Percentiles rank a stretch among this genome's conserved stretches.
Conservation (phyloP, 2,797 vertebrate genomes). For the Eptatretus atami region DNA sequence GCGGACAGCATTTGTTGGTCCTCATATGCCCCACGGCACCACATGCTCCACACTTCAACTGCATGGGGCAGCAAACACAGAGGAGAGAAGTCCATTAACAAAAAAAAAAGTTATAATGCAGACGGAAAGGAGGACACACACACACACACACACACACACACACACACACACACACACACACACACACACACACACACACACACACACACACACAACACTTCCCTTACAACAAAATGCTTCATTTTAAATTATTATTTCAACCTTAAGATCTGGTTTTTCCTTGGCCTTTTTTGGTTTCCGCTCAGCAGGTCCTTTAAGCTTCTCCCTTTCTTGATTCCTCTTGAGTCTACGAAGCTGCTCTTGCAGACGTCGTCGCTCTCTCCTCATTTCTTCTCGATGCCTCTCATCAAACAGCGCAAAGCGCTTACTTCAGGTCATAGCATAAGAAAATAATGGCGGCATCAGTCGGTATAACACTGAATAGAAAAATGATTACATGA, state of each 20-base stretch:
- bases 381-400: slow-evolving; percentile 89
- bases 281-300: slow-evolving; percentile 93
- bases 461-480: too few species aligned
- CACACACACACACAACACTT: too few species aligned
- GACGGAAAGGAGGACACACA: too few species aligned
- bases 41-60: slow-evolving; percentile 93
- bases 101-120: too few species aligned
- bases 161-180: too few species aligned
- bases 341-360: slow-evolving; percentile 70
- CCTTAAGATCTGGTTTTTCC: slow-evolving; percentile 85
- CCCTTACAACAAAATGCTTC: too few species aligned
- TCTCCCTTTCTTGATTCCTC: slow-evolving; percentile 86
- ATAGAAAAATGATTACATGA: too few species aligned
- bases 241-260: slow-evolving; percentile 11
- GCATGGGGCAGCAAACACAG: slow-evolving; percentile 10
- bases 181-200: too few species aligned
- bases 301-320: slow-evolving; percentile 73
- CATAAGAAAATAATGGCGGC: too few species aligned
- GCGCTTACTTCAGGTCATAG: slow-evolving; percentile 28
- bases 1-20: slow-evolving; percentile 91
- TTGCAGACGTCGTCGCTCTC: slow-evolving; percentile 68
- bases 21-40: slow-evolving; percentile 96
- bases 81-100: neutral
- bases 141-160: too few species aligned
- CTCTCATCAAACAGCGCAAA: slow-evolving; percentile 88